phyloP scores from a whole-genome alignment of 2,888 invertebrate genomes.

The Catocala sponsa region DNA sequence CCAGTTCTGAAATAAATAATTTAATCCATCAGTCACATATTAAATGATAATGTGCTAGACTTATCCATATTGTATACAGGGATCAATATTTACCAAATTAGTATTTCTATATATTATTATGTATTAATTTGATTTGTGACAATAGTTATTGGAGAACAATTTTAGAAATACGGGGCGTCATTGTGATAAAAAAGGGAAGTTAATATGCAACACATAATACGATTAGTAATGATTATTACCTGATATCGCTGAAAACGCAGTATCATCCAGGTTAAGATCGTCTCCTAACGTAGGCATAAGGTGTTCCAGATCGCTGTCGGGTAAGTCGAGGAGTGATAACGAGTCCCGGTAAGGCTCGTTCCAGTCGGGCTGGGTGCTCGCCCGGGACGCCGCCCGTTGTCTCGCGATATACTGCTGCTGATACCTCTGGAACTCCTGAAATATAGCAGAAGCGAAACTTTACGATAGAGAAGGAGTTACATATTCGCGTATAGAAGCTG shows the following conservation, averaged over 20 bases:
- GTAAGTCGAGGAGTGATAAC: conserved; percentile 76
- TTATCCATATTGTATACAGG: too few relatives aligned
- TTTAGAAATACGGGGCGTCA: too few relatives aligned
- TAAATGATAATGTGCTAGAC: too few relatives aligned
- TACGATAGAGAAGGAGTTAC: too few relatives aligned
- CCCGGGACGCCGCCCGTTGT: conserved; percentile 82
- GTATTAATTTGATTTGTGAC: too few relatives aligned
- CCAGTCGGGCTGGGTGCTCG: conserved; percentile 78
- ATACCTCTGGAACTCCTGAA: conserved; percentile 89
- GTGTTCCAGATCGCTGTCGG: conserved; percentile 89
- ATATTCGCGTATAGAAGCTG: too few relatives aligned
- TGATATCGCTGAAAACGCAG: conserved; percentile 69
- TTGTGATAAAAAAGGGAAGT: too few relatives aligned
- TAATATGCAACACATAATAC: too few relatives aligned
- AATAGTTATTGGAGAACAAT: too few relatives aligned
- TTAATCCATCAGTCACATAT: too few relatives aligned
- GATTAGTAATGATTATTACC: conserved; percentile 5
- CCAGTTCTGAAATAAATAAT: conserved; percentile 65
- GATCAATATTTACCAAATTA: too few relatives aligned
- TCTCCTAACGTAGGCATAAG: conserved; percentile 89
- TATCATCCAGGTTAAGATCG: conserved; percentile 87
- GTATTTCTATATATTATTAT: too few relatives aligned
- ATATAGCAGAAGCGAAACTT: conserved; percentile 19
- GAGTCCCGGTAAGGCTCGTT: conserved; percentile 84
- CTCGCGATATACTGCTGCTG: conserved; percentile 90